Evolutionary conservation across 2,797 vertebrate species (phyloP).

Genomic region (Xiphorhynchus erythropygius): DNA sequence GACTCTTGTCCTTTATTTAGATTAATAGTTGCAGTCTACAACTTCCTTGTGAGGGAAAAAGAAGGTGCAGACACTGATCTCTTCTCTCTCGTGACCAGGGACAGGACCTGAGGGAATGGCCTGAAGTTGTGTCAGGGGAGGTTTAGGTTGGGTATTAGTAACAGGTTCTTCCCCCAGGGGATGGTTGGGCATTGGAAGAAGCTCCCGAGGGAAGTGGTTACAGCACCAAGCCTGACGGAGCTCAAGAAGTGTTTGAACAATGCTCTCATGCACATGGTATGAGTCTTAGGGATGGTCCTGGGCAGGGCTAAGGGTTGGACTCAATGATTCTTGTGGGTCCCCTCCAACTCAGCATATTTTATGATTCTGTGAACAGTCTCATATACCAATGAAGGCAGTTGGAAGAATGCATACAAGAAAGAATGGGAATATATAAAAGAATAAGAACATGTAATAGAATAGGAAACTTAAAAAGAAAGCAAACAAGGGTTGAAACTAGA

Average conservation of each 20-base stretch:
- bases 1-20: not conserved
- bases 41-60: not conserved
- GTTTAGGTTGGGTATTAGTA: not conserved
- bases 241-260: not conserved
- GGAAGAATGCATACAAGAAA: not conserved
- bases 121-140: not conserved
- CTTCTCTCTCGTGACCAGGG: not conserved
- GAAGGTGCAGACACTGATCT: not conserved
- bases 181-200: not conserved
- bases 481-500: not conserved
- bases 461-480: not conserved
- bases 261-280: not conserved
- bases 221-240: not conserved
- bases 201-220: not conserved
- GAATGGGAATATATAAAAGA: not conserved
- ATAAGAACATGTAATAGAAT: not conserved
- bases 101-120: not conserved
- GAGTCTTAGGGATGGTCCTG: not conserved
- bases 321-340: not conserved
- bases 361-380: not conserved
- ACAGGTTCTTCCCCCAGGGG: not conserved
- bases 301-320: not conserved
- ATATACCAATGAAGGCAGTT: not conserved
- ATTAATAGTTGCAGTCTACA: not conserved
- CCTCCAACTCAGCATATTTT: not conserved